A percentile compares a stretch with the other conserved stretches of the same genome.
Conservation (phyloP, 2,888 invertebrate species). For the Ischnura elegans region DNA sequence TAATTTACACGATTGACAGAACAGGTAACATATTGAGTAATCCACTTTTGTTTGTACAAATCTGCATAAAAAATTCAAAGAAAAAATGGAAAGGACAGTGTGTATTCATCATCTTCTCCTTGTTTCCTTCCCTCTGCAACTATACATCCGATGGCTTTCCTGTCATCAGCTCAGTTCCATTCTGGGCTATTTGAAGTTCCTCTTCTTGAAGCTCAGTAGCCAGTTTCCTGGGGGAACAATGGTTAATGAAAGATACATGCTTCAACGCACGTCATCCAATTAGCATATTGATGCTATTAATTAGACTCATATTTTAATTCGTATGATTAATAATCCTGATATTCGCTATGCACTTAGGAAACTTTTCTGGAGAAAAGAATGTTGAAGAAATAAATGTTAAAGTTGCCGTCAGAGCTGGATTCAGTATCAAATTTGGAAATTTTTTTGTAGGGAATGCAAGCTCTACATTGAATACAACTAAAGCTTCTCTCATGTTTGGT, state of each 20-base stretch:
- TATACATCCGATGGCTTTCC: constrained; percentile 52
- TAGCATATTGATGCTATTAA: too few species aligned
- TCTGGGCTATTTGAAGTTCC: constrained; percentile 37
- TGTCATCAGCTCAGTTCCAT: constrained; percentile 20
- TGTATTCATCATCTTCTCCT: background rate
- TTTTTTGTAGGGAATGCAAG: too few species aligned
- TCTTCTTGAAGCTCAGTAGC: constrained; percentile 13
- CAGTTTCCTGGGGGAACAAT: background rate
- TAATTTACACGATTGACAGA: background rate
- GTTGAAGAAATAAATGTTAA: too few species aligned
- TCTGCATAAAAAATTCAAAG: background rate
- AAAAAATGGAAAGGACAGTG: constrained; percentile 32
- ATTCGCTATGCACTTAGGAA: too few species aligned
- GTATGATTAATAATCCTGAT: too few species aligned
- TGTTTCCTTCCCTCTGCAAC: background rate
- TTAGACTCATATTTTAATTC: too few species aligned
- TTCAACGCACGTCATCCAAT: too few species aligned
- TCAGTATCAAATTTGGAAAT: too few species aligned
- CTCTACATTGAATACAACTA: too few species aligned
- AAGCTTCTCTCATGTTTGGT: too few species aligned
- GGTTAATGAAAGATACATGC: background rate
- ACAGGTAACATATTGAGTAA: background rate
- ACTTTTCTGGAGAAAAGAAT: too few species aligned
- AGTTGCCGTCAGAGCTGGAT: too few species aligned
- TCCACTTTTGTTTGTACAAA: constrained; percentile 4